Evolutionary conservation across 2,888 invertebrate genomes (phyloP).

Genomic region (Brachyopa scutellaris): DNA sequence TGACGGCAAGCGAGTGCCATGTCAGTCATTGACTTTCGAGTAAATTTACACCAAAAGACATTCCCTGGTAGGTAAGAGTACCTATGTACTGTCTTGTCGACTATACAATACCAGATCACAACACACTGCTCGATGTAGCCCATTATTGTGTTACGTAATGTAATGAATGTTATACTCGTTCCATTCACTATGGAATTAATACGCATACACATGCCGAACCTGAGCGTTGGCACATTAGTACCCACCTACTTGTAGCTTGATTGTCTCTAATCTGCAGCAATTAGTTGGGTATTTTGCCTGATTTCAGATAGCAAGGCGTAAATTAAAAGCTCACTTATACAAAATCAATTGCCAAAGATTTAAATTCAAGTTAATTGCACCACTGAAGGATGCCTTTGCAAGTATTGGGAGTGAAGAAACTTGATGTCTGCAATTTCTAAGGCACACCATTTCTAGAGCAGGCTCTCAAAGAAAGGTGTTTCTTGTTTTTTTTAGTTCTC

Average conservation of each 20-base stretch:
- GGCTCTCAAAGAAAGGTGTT: constrained; percentile 36
- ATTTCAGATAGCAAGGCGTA: not conserved
- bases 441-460: constrained; percentile 1
- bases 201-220: constrained; percentile 22
- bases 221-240: not conserved
- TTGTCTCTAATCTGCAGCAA: constrained; percentile 16
- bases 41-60: constrained; percentile 52
- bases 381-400: not conserved
- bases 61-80: constrained; percentile 26
- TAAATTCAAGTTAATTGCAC: constrained; percentile 45
- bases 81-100: constrained; percentile 6
- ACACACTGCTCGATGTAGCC: constrained; percentile 16
- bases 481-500: not conserved
- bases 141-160: constrained; percentile 47
- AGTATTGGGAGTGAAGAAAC: not conserved
- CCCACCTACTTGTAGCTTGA: constrained; percentile 11
- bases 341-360: constrained; percentile 30
- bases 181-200: constrained; percentile 13
- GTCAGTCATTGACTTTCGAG: constrained; percentile 66
- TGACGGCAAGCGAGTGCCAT: constrained; percentile 10
- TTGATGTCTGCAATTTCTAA: not conserved
- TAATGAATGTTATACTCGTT: constrained; percentile 47
- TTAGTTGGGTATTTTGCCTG: constrained; percentile 14
- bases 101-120: constrained; percentile 15
- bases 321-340: constrained; percentile 27